Percentiles rank a stretch among this genome's conserved stretches.
These are phyloP conservation scores for Cremastinae sp. DNA, from an alignment of 2,888 invertebrate genomes.

Conservation along the genomic window DNA sequence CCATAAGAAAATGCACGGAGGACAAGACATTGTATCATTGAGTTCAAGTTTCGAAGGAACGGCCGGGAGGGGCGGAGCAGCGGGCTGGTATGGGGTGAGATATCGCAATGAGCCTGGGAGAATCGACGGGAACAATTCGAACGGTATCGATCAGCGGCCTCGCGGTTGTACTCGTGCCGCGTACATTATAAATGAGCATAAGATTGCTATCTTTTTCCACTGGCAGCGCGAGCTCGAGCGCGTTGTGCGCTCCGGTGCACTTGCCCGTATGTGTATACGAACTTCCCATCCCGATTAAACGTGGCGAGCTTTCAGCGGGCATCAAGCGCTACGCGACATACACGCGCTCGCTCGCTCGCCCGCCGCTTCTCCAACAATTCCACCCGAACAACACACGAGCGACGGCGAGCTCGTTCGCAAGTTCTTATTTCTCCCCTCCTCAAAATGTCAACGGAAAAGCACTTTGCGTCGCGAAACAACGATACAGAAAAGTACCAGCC, in stretches of 20 bases:
- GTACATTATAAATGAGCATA: constrained; percentile 50
- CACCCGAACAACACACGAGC: too few relatives aligned
- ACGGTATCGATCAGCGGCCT: constrained; percentile 42
- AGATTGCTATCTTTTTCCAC: constrained; percentile 47
- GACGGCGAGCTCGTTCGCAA: too few relatives aligned
- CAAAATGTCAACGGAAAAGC: too few relatives aligned
- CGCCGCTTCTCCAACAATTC: too few relatives aligned
- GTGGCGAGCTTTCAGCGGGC: too few relatives aligned
- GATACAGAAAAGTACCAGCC: too few relatives aligned
- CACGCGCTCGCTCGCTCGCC: too few relatives aligned
- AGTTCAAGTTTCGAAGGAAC: not conserved
- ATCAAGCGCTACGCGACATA: too few relatives aligned
- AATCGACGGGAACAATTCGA: constrained; percentile 50
- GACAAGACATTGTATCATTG: constrained; percentile 48
- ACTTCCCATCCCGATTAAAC: not conserved
- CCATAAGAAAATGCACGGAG: constrained; percentile 1
- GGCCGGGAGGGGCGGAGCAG: not conserved
- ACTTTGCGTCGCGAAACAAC: too few relatives aligned
- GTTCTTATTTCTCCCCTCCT: too few relatives aligned
- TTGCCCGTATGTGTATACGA: not conserved
- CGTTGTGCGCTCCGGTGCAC: not conserved
- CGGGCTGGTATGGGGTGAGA: not conserved
- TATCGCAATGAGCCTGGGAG: constrained; percentile 39
- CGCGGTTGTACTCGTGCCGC: constrained; percentile 32
- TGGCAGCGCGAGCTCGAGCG: constrained; percentile 11